phyloP scores from a whole-genome alignment of 2,888 invertebrate species.

The Tricholauxania praeusta region DNA sequence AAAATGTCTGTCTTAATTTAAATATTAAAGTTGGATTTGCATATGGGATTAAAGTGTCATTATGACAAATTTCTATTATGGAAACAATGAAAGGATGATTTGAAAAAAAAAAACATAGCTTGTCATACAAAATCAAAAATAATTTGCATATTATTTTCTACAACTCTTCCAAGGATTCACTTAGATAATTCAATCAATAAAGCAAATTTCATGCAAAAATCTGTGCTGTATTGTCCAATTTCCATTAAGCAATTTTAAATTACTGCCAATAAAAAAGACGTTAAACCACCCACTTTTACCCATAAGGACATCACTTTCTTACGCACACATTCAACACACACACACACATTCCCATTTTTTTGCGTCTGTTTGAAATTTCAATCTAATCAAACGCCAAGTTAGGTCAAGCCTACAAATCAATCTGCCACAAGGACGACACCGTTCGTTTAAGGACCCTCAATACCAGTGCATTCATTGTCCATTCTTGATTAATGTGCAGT shows the following conservation, averaged over 20 bases:
- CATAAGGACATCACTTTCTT: neutral
- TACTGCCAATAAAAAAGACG: slow-evolving; percentile 15
- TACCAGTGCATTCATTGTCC: slow-evolving; percentile 15
- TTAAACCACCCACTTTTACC: neutral
- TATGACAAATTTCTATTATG: no score
- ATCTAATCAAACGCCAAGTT: slow-evolving; percentile 63
- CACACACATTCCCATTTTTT: slow-evolving; percentile 7
- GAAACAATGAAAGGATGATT: no score
- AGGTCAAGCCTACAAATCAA: slow-evolving; percentile 63
- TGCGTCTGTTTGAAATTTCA: slow-evolving; percentile 57
- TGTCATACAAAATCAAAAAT: no score
- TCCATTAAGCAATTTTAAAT: slow-evolving; percentile 29
- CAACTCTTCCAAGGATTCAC: no score
- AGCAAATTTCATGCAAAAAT: no score
- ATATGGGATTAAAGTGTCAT: no score
- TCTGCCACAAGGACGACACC: slow-evolving; percentile 51
- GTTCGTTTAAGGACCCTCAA: no score
- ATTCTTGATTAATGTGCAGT: slow-evolving; percentile 20
- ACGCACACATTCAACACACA: neutral
- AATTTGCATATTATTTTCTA: no score
- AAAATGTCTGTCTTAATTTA: no score
- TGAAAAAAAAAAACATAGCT: no score
- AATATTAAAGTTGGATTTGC: no score
- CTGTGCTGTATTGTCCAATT: slow-evolving; percentile 2
- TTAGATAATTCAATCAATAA: neutral